Base-by-base conservation (phyloP, 1,140 invertebrate genomes). In the Achatina immaculata region DNA sequence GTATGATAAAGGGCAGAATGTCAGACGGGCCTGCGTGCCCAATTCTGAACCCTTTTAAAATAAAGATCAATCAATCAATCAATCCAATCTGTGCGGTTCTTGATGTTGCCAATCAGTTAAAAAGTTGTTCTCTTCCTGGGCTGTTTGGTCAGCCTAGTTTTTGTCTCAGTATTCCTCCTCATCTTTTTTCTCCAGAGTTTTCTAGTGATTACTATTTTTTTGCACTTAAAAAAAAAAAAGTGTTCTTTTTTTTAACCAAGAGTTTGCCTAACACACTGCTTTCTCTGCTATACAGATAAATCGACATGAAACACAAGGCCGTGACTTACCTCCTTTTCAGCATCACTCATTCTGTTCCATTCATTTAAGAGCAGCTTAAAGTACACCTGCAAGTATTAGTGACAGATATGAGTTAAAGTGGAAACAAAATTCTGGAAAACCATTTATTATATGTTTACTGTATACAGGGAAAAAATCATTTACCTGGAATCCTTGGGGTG, bases 291-390 rank as follows among this genome's bases (percentile, higher is more conserved):
- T 19, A 14, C 14, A 14, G 9, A 66, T 11, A 51, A 51, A 51
- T 14, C 24, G 48, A 51, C 24, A 24, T 24, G 11, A 14, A 51
- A 51, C 11, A 24, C 11, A 51, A 51, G 11, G 24, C 48, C 0
- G 19, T 51, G 28, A 31, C 43, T n/a, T 73, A 73, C 71, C 31
- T 73, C 71, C 34, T 51, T 73, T 34, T 73, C 71, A 45, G 40
- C 9, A 43, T 73, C 71, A 51, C 9, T 73, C 71, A 73, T 48
- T 73, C n/a, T 48, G 7, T 2, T 2, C 71, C 71, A 73, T 34
- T 48, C 38, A 48, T 28, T 34, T 28, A 48, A 19, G 19, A 73
- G 11, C 7, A 28, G 21, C 48, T 73, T 73, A 43, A 73, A 73
- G n/a, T 3, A 31, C 21, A 42, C 11, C 68, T 69, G 43, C 48